A percentile compares a stretch with the other conserved stretches of the same genome.
phyloP scores from a whole-genome alignment of 2,113 vertebrate species.

The Platichthys flesus region DNA sequence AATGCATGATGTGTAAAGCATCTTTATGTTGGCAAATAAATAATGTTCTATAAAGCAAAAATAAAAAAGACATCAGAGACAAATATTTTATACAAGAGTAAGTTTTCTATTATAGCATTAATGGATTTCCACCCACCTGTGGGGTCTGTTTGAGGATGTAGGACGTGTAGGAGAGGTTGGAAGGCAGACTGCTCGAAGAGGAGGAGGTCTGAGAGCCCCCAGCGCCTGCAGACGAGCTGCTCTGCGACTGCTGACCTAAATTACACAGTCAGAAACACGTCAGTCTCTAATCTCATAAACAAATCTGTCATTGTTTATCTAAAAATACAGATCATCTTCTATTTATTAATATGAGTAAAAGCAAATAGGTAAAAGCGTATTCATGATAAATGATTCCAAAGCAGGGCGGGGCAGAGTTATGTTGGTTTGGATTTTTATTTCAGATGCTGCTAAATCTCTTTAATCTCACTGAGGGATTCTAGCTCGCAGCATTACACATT shows the following conservation, averaged over 20 bases:
- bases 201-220: constrained; percentile 82
- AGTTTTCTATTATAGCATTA: neutral
- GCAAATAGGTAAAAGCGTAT: constrained; percentile 19
- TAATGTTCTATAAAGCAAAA: neutral
- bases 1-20: too few species aligned
- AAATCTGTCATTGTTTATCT: constrained; percentile 22
- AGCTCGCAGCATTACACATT: neutral
- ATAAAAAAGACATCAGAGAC: neutral
- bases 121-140: constrained; percentile 72
- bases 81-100: neutral
- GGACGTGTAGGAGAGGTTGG: constrained; percentile 96
- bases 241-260: constrained; percentile 90
- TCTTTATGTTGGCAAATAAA: constrained; percentile 5
- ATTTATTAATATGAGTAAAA: neutral
- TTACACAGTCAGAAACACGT: constrained; percentile 54
- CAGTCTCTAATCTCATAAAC: constrained; percentile 3
- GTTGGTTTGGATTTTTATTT: constrained; percentile 15
- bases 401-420: neutral
- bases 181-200: constrained; percentile 87
- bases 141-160: constrained; percentile 98
- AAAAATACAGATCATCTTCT: constrained; percentile 1
- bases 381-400: neutral
- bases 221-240: constrained; percentile 69
- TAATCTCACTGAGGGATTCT: constrained; percentile 4
- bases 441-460: constrained; percentile 16